Evolutionary conservation across 1,140 invertebrate genomes (phyloP).

Genomic region (Formica selysi): DNA sequence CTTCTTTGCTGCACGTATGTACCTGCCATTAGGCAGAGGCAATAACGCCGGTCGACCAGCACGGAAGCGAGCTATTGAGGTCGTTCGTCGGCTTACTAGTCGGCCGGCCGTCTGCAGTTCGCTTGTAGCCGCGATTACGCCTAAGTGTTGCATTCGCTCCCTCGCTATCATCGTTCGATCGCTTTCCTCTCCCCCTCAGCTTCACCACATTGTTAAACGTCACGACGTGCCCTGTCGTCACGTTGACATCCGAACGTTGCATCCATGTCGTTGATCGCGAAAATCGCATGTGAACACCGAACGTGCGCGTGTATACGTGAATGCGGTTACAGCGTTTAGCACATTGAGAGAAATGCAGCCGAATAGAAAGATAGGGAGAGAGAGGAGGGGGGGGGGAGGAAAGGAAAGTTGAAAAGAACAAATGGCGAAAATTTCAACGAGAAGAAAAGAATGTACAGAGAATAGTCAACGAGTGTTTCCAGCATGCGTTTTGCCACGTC

Average conservation of each 20-base stretch:
- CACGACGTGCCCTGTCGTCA: slow-evolving; percentile 40
- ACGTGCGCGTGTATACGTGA: slow-evolving; percentile 2
- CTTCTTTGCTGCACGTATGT: slow-evolving; percentile 42
- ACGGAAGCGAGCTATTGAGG: slow-evolving; percentile 78
- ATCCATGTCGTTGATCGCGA: slow-evolving; percentile 6
- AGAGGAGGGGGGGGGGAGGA: neutral
- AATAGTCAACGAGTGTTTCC: slow-evolving; percentile 52
- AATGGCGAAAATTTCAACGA: slow-evolving; percentile 33
- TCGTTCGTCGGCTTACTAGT: slow-evolving; percentile 74
- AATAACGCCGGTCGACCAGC: slow-evolving; percentile 68
- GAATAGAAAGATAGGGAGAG: neutral
- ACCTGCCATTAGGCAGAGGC: slow-evolving; percentile 69
- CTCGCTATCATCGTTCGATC: slow-evolving; percentile 27
- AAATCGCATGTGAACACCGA: slow-evolving; percentile 43
- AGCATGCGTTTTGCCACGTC: slow-evolving; percentile 40
- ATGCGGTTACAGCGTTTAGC: slow-evolving; percentile 47
- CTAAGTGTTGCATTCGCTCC: slow-evolving; percentile 75
- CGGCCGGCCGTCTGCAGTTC: slow-evolving; percentile 63
- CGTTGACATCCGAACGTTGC: slow-evolving; percentile 6
- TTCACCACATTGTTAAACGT: slow-evolving; percentile 42
- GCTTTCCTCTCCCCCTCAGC: neutral
- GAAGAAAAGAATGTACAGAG: slow-evolving; percentile 20
- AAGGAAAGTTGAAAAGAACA: neutral
- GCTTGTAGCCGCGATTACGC: slow-evolving; percentile 74
- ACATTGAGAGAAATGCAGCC: slow-evolving; percentile 6